Evolutionary conservation across 2,113 vertebrate species (phyloP).

Genomic region (Rafetus swinhoei): DNA sequence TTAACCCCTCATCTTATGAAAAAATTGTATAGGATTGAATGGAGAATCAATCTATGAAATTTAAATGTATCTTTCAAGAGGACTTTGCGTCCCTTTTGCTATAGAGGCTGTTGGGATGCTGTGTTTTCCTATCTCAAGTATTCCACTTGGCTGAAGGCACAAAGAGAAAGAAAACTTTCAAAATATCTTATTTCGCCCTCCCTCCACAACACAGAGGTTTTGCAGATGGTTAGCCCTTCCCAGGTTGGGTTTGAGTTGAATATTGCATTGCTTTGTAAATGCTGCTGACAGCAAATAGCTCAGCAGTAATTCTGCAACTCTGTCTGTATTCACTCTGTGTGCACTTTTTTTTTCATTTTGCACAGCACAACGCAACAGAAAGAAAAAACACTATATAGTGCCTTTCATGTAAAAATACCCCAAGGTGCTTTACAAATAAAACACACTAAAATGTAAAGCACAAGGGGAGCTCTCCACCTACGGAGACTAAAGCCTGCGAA

Average conservation of each 20-base stretch:
- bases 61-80: not conserved
- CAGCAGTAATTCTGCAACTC: not conserved
- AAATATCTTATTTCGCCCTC: not conserved
- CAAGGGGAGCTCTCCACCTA: not conserved
- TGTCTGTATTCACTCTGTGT: not conserved
- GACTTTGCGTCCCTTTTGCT: conserved; percentile 3
- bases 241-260: not conserved
- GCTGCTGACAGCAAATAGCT: conserved; percentile 5
- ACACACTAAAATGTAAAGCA: not conserved
- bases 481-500: not conserved
- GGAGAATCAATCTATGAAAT: conserved; percentile 3
- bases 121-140: not conserved
- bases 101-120: not conserved
- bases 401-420: conserved; percentile 14
- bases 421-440: conserved; percentile 25
- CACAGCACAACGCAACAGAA: conserved; percentile 7
- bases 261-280: not conserved
- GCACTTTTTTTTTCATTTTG: conserved; percentile 8
- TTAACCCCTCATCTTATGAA: not conserved
- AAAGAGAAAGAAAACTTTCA: conserved; percentile 11
- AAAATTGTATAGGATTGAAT: not conserved
- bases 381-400: not conserved
- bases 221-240: not conserved
- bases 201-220: not conserved
- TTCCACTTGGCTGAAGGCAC: not conserved